These are phyloP conservation scores for Criorhina ranunculi DNA, from an alignment of 2,888 invertebrate species.

Conservation along the genomic window DNA sequence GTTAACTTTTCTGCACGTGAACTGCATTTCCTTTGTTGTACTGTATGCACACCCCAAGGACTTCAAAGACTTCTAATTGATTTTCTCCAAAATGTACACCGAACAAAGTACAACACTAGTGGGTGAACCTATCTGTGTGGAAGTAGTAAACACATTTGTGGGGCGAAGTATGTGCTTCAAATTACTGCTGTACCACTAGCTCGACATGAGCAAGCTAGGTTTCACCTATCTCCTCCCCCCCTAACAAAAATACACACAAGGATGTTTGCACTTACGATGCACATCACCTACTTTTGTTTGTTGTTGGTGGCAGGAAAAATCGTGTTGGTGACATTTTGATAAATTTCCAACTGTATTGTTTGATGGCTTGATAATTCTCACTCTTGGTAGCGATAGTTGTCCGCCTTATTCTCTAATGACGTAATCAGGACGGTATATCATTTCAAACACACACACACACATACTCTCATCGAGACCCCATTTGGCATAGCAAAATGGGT, in stretches of 20 bases:
- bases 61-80: conserved; percentile 63
- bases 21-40: conserved; percentile 64
- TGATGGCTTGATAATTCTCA: conserved; percentile 63
- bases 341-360: conserved; percentile 61
- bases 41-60: conserved; percentile 22
- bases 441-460: background rate
- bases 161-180: conserved; percentile 54
- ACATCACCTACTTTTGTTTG: conserved; percentile 18
- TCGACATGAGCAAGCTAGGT: conserved; percentile 53
- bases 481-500: conserved; percentile 46
- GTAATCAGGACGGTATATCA: conserved; percentile 21
- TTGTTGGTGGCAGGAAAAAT: conserved; percentile 53
- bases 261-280: conserved; percentile 1
- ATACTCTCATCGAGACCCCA: background rate
- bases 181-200: conserved; percentile 59
- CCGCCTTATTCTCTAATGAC: conserved; percentile 39
- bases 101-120: no score
- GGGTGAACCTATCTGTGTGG: background rate
- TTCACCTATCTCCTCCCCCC: background rate
- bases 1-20: conserved; percentile 73
- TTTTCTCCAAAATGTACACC: conserved; percentile 65
- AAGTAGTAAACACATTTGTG: background rate
- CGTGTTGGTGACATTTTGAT: conserved; percentile 76
- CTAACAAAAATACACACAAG: background rate
- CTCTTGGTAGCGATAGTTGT: background rate